Base-by-base conservation (phyloP, 64 coral and sea anemone genomes). In the Actinia tenebrosa region DNA sequence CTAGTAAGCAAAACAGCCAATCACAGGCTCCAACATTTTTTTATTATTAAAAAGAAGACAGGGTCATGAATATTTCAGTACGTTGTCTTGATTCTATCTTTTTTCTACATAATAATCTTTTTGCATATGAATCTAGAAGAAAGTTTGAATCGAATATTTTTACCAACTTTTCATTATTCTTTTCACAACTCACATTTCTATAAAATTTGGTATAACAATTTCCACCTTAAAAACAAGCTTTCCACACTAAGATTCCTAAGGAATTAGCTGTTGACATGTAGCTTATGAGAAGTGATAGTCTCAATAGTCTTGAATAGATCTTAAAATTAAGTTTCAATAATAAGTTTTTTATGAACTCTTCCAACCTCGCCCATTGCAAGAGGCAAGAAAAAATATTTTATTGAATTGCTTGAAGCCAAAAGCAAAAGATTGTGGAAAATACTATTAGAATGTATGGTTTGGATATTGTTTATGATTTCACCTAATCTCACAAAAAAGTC, bases 281-380 rank as follows among this genome's bases (percentile, higher is more conserved):
- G 11, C 25, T 37, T 37, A 25, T 8, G 69, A 26, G 26, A 75
- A 75, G 11, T 42, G 69, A 42, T 26, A 43, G 42, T 42, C 69
- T 27, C 69, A 14, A 75, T 75, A 15, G 25, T n/a, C 26, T 13
- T 3, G 69, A 15, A 26, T 75, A 42, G 10, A 37, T 42, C 20
- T 75, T 30, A 75, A 75, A 43, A 75, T 42, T 75, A 75, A 75
- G 10, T 58, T 58, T 58, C 56, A 16, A 75, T 75, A 27, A 15
- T 66, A n/a, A 23, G 19, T 66, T 75, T 75, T 75, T 75, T 0
- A 75, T 30, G 63, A 66, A 7, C 63, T 42, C 11, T 14, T 75
- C 69, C n/a, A 75, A 42, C 69, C 69, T 75, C 69, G 69, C 69
- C 69, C 69, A 37, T 25, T 75, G 69, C 27, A 75, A 75, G 69